Percentiles rank a stretch among this genome's conserved stretches.
These are phyloP conservation scores for Pomacea canaliculata DNA, from an alignment of 2,888 invertebrate genomes.

Conservation along the genomic window DNA sequence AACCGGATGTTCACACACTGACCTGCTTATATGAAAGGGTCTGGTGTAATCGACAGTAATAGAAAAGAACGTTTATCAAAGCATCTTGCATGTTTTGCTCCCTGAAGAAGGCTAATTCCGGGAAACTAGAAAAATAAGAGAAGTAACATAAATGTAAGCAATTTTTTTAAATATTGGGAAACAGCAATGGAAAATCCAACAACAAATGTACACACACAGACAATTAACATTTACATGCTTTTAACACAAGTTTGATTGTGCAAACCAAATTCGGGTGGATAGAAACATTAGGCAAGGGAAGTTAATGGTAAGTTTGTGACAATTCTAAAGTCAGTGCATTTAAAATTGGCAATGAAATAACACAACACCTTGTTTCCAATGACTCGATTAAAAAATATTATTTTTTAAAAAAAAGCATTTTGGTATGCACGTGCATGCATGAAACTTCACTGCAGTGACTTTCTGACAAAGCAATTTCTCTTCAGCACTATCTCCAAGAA, in stretches of 20 bases:
- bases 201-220: not conserved
- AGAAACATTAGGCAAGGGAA: too few relatives aligned
- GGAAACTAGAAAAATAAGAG: slow-evolving; percentile 73
- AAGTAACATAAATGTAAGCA: slow-evolving; percentile 6
- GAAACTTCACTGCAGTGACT: too few relatives aligned
- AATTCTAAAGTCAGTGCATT: too few relatives aligned
- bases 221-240: not conserved
- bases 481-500: too few relatives aligned
- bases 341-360: too few relatives aligned
- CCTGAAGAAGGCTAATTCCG: slow-evolving; percentile 84
- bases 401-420: too few relatives aligned
- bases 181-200: not conserved
- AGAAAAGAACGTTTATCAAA: slow-evolving; percentile 78
- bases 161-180: not conserved
- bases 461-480: too few relatives aligned
- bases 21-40: slow-evolving; percentile 82
- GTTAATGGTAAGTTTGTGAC: too few relatives aligned
- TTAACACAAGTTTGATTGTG: not conserved
- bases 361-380: too few relatives aligned
- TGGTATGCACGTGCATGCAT: too few relatives aligned
- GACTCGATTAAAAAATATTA: too few relatives aligned
- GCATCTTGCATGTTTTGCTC: slow-evolving; percentile 78
- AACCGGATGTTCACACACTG: slow-evolving; percentile 22
- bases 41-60: slow-evolving; percentile 77
- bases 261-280: not conserved